These are phyloP conservation scores for Hirundichthys speculiger DNA, from an alignment of 2,113 vertebrate genomes.

Conservation along the genomic window DNA sequence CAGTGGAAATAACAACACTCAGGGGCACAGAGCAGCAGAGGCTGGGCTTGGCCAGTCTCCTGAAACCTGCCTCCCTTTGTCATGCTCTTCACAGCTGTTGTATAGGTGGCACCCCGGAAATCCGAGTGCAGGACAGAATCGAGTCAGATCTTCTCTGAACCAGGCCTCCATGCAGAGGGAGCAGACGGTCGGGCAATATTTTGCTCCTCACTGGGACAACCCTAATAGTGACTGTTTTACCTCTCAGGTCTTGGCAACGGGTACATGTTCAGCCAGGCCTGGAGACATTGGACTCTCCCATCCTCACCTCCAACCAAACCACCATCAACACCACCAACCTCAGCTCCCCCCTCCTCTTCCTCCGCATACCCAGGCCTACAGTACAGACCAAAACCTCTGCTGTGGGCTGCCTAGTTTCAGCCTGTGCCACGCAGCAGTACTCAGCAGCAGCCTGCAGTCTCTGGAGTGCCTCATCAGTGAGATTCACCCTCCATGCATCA, in stretches of 20 bases:
- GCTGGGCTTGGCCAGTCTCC: conserved; percentile 80
- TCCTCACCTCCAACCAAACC: conserved; percentile 69
- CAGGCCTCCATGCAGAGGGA: conserved; percentile 85
- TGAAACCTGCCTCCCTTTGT: conserved; percentile 77
- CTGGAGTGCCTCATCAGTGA: conserved; percentile 98
- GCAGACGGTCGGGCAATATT: conserved; percentile 88
- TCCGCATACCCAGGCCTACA: conserved; percentile 64
- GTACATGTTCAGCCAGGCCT: conserved; percentile 62
- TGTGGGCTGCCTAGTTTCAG: conserved; percentile 85
- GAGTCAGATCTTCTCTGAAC: conserved; percentile 84
- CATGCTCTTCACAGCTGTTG: conserved; percentile 62
- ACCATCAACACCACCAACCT: conserved; percentile 56
- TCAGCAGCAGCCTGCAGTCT: conserved; percentile 97
- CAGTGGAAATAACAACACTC: conserved; percentile 46
- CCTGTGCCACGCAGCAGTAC: conserved; percentile 89
- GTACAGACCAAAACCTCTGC: conserved; percentile 76
- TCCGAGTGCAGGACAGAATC: conserved; percentile 62
- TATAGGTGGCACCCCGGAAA: conserved; percentile 76
- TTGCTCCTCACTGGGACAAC: conserved; percentile 89
- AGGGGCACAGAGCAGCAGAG: conserved; percentile 73
- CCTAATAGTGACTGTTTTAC: conserved; percentile 91
- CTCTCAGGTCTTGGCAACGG: conserved; percentile 86
- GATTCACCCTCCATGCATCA: conserved; percentile 97
- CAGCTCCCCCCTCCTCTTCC: conserved; percentile 61
- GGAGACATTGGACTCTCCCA: conserved; percentile 74